phyloP scores from a whole-genome alignment of 2,888 invertebrate species.

The Pyrrhosoma nymphula region DNA sequence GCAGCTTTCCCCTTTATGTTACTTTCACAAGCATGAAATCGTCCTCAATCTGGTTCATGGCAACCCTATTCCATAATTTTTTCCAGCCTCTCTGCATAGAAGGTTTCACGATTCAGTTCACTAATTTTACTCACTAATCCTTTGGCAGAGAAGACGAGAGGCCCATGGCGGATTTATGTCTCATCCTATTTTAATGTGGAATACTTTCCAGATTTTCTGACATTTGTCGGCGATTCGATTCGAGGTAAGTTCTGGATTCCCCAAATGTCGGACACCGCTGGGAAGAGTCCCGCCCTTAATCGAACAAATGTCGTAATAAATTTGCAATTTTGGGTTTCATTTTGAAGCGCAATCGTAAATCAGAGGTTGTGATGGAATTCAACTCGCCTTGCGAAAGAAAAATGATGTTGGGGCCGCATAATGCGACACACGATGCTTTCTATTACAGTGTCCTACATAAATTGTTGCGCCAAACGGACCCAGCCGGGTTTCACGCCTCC shows the following conservation, averaged over 20 bases:
- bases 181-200: not conserved
- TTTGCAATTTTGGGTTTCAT: not conserved
- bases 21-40: conserved; percentile 7
- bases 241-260: not conserved
- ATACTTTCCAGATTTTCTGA: not conserved
- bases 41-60: not conserved
- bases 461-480: conserved; percentile 3
- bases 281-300: not conserved
- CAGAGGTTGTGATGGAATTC: not conserved
- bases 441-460: conserved; percentile 13
- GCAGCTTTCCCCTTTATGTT: not conserved
- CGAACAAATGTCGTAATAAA: not conserved
- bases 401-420: not conserved
- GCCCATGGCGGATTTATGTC: not conserved
- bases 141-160: not conserved
- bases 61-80: not conserved
- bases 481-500: not conserved
- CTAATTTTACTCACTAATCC: not conserved
- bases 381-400: conserved; percentile 1
- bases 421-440: conserved; percentile 12
- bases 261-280: not conserved
- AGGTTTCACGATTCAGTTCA: not conserved
- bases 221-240: not conserved
- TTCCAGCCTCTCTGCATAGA: not conserved
- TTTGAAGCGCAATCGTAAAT: not conserved